Conservation (phyloP, 2,888 invertebrate genomes). For the Drosophila quinaria region DNA sequence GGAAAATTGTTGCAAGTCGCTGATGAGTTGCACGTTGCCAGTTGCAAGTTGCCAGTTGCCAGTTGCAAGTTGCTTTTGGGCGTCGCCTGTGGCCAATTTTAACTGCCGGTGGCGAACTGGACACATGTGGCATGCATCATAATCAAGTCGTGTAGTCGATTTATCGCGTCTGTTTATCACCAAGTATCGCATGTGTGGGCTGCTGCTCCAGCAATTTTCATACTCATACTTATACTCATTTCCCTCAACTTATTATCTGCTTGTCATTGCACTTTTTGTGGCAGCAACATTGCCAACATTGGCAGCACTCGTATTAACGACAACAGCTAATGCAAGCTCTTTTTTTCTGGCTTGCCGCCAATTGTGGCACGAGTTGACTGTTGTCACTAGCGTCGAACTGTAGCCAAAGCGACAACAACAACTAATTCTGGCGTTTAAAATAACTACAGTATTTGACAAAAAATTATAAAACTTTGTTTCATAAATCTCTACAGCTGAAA, state of each 20-base stretch:
- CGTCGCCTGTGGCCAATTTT: conserved; percentile 47
- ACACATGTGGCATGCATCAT: conserved; percentile 55
- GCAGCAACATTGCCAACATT: conserved; percentile 27
- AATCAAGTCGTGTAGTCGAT: conserved; percentile 52
- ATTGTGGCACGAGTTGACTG: background rate
- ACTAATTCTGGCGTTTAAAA: background rate
- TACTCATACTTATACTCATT: background rate
- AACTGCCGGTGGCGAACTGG: conserved; percentile 1
- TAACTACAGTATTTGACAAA: no score
- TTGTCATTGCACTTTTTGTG: conserved; percentile 27
- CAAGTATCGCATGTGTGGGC: conserved; percentile 46
- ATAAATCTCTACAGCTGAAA: no score
- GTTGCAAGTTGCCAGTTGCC: conserved; percentile 57
- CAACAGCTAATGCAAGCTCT: background rate
- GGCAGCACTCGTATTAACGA: conserved; percentile 4
- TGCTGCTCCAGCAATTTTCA: conserved; percentile 5
- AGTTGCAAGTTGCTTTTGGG: conserved; percentile 32
- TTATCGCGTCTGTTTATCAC: conserved; percentile 51
- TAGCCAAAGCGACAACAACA: no score
- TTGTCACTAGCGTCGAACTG: background rate
- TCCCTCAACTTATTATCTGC: conserved; percentile 21
- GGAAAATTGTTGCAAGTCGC: conserved; percentile 58
- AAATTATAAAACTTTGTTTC: no score
- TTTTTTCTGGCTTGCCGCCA: background rate
- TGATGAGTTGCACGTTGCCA: conserved; percentile 61